Conservation (phyloP, 2,888 invertebrate species). For the Dicyrtomina minuta region DNA sequence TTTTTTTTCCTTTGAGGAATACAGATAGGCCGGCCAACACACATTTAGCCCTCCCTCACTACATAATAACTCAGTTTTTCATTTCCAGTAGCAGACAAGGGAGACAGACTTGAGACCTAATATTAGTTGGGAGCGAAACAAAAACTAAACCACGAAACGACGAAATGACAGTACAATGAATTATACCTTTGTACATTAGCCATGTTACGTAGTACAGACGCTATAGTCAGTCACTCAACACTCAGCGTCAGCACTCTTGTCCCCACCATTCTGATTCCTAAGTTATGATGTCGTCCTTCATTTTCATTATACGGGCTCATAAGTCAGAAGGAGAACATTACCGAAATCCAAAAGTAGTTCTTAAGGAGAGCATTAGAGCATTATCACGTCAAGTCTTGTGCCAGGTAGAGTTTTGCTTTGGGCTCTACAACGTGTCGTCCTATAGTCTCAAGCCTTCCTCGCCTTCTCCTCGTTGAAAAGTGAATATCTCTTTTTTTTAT, state of each 20-base stretch:
- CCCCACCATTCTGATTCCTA: no score
- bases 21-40: slow-evolving; percentile 5
- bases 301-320: no score
- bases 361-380: neutral
- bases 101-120: neutral
- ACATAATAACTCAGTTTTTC: slow-evolving; percentile 36
- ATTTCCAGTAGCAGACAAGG: slow-evolving; percentile 19
- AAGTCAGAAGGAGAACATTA: no score
- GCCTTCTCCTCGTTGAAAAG: neutral
- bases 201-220: no score
- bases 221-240: no score
- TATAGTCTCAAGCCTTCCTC: no score
- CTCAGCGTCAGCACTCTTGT: no score
- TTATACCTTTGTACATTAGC: no score
- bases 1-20: neutral
- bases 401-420: neutral
- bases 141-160: neutral
- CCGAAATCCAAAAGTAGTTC: no score
- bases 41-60: slow-evolving; percentile 30
- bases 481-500: neutral
- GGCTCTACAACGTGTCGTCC: no score
- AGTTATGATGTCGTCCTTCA: no score
- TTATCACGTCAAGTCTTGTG: neutral
- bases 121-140: neutral
- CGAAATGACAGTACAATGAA: neutral